Base-by-base conservation (phyloP, 2,113 vertebrate genomes). In the Fregetta grallaria region DNA sequence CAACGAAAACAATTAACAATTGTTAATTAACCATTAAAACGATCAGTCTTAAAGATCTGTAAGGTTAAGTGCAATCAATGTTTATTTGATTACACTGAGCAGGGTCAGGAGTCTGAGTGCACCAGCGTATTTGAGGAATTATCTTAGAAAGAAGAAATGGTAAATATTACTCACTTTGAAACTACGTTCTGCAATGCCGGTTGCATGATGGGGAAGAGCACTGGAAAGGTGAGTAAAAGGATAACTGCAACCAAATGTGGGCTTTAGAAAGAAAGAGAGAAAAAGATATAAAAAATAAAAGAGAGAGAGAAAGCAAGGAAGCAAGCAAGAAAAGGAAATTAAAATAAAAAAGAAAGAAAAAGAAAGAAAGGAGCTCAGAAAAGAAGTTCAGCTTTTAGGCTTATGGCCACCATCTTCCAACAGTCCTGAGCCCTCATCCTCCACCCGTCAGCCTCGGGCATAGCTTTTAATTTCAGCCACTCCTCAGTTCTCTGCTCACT, bases 391-490 rank as follows among this genome's bases (percentile, higher is more conserved):
- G 11, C 26, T 50, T 42, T n/a, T 13, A 50, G n/a, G 20, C 13
- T 40, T 20, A n/a, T 21, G 42, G 30, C 20, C 42, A 30, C 13
- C 30, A 20, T 6, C 65, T 61, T 23, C 38, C 22, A 10, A 3
- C n/a, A 17, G 16, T 7, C 36, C 73, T 14, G 15, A 72, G 49
- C 42, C 14, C 40, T 88, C 47, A 22, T 4, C 40, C 22, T 9
- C 42, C 23, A 22, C 45, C 38, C n/a, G 0, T 8, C 58, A 22
- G 7, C 49, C 47, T 10, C 1, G 0, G 38, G 34, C 9, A 0
- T 2, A 44, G 16, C 23, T 42, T 42, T 36, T 19, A 1, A 9
- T 15, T 26, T 42, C 71, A 56, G 56, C 34, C 40, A 3, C 56
- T 47, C 34, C 73, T 22, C 30, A 8, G 22, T 21, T 22, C 78